Evolutionary conservation across 2,797 vertebrate species (phyloP), one percentile per base, ranked within the genome.

Genomic region (Oryzias sinensis): DNA sequence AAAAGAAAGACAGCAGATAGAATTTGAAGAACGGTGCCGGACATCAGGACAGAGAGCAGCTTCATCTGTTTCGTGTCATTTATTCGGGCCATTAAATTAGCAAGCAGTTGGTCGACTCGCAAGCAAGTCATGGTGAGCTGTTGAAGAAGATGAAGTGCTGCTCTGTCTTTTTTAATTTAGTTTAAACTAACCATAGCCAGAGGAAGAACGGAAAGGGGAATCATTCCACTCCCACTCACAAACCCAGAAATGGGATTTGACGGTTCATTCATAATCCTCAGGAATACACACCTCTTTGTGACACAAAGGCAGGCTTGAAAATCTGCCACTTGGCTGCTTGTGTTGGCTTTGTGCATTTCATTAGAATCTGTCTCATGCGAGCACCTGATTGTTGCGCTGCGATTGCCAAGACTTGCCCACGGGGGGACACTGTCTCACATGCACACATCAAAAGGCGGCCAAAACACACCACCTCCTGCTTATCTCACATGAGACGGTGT

Each of bases 31-130:
- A 48, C 15, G 16, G 66, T 33, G 67, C 58, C 56, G 15, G 55
- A 45, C 44, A 55, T 53, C 61, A 55, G 47, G 66, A 73, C 42
- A 48, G 47, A 49, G 59, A 62, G 54, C 64, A 71, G 33, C 70
- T 80, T 74, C 14, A 85, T 83, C 81, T 72, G 75, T 61, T 69
- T 59, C 68, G 65, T 79, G 79, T 71, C 69, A 78, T 85, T 82
- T 82, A 77, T 77, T 72, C 72, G 54, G 55, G 78, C 73, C 74
- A 83, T 82, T 62, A 80, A 77, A 81, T 76, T 64, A 84, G 63
- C 65, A 62, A 84, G 63, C 65, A 62, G 54, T 58, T 14, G 25
- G 65, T 66, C 43, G 58, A 74, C 77, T 82, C 62, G 43, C 79
- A 83, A 85, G 83, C 69, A 85, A 69, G 57, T 77, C 60, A 49